phyloP scores from a whole-genome alignment of 1,140 invertebrate species.

The Triops cancriformis region DNA sequence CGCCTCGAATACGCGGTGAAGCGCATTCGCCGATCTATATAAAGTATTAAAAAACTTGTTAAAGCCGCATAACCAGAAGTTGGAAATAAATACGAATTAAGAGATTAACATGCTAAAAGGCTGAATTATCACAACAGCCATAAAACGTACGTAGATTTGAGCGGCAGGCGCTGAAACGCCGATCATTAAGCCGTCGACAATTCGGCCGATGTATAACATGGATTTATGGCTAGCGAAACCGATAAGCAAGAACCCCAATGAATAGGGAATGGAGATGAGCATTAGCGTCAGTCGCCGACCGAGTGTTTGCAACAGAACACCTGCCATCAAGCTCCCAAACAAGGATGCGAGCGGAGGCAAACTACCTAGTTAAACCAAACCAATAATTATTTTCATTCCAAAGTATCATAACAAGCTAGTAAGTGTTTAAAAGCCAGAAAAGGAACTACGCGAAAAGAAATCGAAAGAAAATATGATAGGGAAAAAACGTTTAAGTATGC shows the following conservation, averaged over 20 bases:
- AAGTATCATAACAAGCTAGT: background rate
- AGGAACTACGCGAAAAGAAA: background rate
- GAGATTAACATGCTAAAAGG: background rate
- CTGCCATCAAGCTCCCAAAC: constrained; percentile 27
- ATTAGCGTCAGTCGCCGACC: constrained; percentile 40
- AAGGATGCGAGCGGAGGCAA: constrained; percentile 28
- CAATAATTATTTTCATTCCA: background rate
- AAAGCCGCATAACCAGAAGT: background rate
- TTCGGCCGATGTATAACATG: constrained; percentile 37
- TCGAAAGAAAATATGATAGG: background rate
- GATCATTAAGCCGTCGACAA: constrained; percentile 33
- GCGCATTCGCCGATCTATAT: constrained; percentile 28
- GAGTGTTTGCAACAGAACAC: constrained; percentile 37
- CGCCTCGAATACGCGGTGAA: constrained; percentile 30
- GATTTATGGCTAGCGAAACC: constrained; percentile 28
- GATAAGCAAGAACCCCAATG: constrained; percentile 39
- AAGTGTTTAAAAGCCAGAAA: too few relatives aligned
- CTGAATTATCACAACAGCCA: background rate
- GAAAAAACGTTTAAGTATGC: background rate
- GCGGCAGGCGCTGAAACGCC: constrained; percentile 27
- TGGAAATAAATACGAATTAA: background rate
- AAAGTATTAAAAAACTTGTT: background rate
- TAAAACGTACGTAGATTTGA: constrained; percentile 27
- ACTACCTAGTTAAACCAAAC: constrained; percentile 23
- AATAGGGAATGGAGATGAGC: constrained; percentile 38